Evolutionary conservation across 2,888 invertebrate genomes (phyloP), one percentile per base, ranked within the genome.

Genomic region (Lepidocyrtoides sp.): DNA sequence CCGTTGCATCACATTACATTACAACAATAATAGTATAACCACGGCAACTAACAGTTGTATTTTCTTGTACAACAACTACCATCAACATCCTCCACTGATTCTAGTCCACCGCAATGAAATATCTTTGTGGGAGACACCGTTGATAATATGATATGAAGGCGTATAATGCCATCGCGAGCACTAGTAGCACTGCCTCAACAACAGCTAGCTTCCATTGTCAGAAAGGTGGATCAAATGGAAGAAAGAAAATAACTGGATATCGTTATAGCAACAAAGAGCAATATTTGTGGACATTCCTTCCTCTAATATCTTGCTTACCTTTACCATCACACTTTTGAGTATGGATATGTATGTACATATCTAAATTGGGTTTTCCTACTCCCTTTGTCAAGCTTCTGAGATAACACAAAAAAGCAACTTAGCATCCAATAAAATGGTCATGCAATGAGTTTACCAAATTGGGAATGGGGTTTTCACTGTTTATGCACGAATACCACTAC

Each of bases 341-440:
- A 48, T n/a, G n/a, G 2, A n/a, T n/a, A 48, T 14, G 48, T 48
- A 36, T 36, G 36, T 7, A 36, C 7, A 36, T 36, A 36, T 51
- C 23, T 54, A 79, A 29, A 82, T 63, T 23, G 69, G n/a, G 41
- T 69, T 84, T 83, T 69, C 14, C 44, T 77, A 63, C 23, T 29
- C n/a, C 32, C 44, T 54, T 88, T 81, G 69, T 88, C 51, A 88
- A 81, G 66, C 66, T 66, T 51, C 51, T 88, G 81, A 63, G 44
- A 44, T 29, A 29, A 69, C 79, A 66, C 36, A 63, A 12, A 79
- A 66, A 77, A 77, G 54, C 66, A 81, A 82, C 82, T 81, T 82
- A 29, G 48, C 17, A 79, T 44, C 44, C 66, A 82, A 69, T 66
- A 81, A 88, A 63, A 66, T 72, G 81, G 88, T 72, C 88, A 88